Base-by-base conservation (phyloP, 1,140 invertebrate genomes). In the Onthophagus taurus region DNA sequence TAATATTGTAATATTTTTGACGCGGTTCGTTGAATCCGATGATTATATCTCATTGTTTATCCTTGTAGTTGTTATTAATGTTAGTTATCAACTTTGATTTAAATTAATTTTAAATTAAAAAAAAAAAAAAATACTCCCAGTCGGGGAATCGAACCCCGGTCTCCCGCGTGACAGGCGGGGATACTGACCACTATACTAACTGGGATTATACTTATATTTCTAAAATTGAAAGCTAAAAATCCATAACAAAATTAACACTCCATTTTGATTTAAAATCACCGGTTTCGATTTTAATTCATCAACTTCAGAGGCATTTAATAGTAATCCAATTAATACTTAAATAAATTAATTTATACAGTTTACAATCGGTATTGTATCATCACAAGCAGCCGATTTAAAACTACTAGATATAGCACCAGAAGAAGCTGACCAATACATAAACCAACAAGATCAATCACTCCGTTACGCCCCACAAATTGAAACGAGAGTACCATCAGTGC, bases 361-460 rank as follows among this genome's bases (percentile, higher is more conserved):
- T 37, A 7, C 13, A 7, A 2, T n/a, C 8, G 9, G 2, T 5
- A n/a, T 39, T 8, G 18, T 18, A n/a, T n/a, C n/a, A n/a, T n/a
- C n/a, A n/a, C n/a, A n/a, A n/a, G n/a, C 21, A 2, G 60, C 57
- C 45, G 57, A 60, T 34, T 47, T 55, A 0, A 37, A 55, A n/a
- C 45, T 62, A 48, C 62, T 74, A 17, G 73, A 78, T 58, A 65
- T 80, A 17, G 67, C 71, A 8, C 76, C 77, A 2, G 72, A 75
- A 51, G 74, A 79, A 49, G 77, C 76, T 0, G 72, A 76, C 66
- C 66, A 72, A 55, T 72, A 71, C 44, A 58, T 80, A 11, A 66
- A 66, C 44, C 64, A 60, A 45, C 67, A 65, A 49, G 59, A 62
- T 42, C 54, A 55, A 39, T 59, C 60, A 11, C 57, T 72, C 17